Base-by-base conservation (phyloP, 2,888 invertebrate species). In the Brenthis hecate region DNA sequence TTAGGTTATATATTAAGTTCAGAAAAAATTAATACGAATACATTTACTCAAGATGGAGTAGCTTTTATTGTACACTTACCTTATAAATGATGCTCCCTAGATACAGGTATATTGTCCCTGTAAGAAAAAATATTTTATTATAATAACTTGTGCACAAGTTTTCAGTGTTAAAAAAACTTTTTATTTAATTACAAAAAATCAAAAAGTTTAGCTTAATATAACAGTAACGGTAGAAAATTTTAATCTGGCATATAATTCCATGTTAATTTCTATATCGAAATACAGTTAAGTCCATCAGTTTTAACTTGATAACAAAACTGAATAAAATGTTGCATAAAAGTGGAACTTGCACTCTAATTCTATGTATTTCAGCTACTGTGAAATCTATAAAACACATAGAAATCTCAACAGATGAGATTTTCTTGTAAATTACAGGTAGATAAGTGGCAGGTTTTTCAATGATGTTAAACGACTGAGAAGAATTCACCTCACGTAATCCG, bases 401-500 rank as follows among this genome's bases (percentile, higher is more conserved):
- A 55, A 14, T 5, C 43, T 1, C 23, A 64, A 64, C 28, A 28
- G 36, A 57, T 19, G 50, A 50, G 62, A 65, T 65, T 65, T 51
- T 57, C 56, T 56, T 56, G 13, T 51, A 57, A 66, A 66, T 60
- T 54, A 54, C 53, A 58, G 51, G 28, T 55, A 32, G 54, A 58
- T 47, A 48, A 53, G 57, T 60, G 48, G 58, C 54, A 60, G 55
- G 47, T 48, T 66, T 62, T 66, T 54, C 43, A 66, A 66, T 55
- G 56, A 57, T 50, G 48, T 16, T 66, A 60, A 48, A 48, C 66
- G 53, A 23, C 50, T 13, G 53, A 53, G 53, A 43, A 58, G 66
- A 60, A 60, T 66, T 66, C 57, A 28, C 36, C 65, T 70, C 69
- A 72, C 69, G 69, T 72, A 72, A 67, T 69, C 69, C 64, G 66